Evolutionary conservation across 2,797 vertebrate genomes (phyloP).

Genomic region (Spinus pinus): DNA sequence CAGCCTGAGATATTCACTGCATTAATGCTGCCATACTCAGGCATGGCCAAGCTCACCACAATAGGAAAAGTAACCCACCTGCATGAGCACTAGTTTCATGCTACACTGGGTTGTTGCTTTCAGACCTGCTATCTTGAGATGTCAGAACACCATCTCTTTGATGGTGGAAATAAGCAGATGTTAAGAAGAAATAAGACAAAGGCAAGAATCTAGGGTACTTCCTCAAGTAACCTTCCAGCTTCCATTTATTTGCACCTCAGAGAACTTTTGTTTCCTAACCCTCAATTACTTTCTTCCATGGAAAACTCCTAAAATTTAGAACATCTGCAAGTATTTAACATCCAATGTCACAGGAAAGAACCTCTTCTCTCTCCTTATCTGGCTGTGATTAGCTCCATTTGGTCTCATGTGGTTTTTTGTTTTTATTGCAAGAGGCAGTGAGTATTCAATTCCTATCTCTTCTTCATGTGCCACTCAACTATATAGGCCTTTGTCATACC

Average conservation of each 20-base stretch:
- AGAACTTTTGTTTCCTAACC: neutral
- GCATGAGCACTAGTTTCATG: neutral
- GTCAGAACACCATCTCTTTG: neutral
- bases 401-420: neutral
- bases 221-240: neutral
- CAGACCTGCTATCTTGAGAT: neutral
- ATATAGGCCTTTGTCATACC: neutral
- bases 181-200: neutral
- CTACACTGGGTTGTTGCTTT: neutral
- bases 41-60: neutral
- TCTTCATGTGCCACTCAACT: neutral
- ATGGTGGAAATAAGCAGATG: neutral
- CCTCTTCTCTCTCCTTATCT: neutral
- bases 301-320: neutral
- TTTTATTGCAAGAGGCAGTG: neutral
- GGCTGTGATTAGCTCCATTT: neutral
- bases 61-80: neutral
- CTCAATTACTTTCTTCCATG: neutral
- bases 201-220: neutral
- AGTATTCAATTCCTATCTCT: neutral
- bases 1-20: neutral
- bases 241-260: neutral
- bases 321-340: neutral
- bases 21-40: accelerated
- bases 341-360: neutral